These are phyloP conservation scores for Zaprionus nigranus DNA, from an alignment of 1,140 invertebrate species.

Conservation along the genomic window DNA sequence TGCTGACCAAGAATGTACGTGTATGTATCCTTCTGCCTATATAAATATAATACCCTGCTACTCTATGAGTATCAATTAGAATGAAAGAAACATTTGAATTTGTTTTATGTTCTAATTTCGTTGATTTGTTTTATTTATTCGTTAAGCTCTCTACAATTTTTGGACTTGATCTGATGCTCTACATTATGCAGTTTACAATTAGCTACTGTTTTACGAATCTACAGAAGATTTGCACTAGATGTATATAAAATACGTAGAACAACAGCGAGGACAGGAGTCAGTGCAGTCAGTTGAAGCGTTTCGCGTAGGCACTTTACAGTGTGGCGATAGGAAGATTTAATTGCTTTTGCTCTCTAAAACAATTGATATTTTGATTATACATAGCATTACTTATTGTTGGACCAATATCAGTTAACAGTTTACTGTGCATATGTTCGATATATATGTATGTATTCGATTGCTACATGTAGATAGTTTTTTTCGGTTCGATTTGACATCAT, in stretches of 20 bases:
- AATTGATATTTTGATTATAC: conserved; percentile 37
- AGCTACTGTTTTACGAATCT: conserved; percentile 29
- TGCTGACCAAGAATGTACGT: too few relatives aligned
- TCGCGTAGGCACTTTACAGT: conserved; percentile 59
- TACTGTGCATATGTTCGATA: conserved; percentile 10
- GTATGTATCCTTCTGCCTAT: too few relatives aligned
- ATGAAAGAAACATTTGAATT: background rate
- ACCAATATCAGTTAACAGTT: conserved; percentile 35
- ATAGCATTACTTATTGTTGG: conserved; percentile 23
- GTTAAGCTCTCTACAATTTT: conserved; percentile 65
- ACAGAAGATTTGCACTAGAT: conserved; percentile 25
- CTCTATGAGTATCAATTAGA: background rate
- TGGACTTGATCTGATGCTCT: conserved; percentile 40
- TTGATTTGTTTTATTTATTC: conserved; percentile 48
- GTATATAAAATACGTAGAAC: conserved; percentile 8
- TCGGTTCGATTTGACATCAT: conserved; percentile 1
- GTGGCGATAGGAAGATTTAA: conserved; percentile 29
- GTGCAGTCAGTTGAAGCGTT: conserved; percentile 40
- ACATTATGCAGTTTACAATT: conserved; percentile 22
- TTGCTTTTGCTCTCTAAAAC: conserved; percentile 24
- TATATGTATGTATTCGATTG: conserved; percentile 11
- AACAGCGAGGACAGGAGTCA: conserved; percentile 11
- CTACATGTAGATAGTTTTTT: conserved; percentile 9
- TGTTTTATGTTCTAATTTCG: background rate
- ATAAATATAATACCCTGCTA: too few relatives aligned